phyloP scores from a whole-genome alignment of 2,113 vertebrate species.

The Sinocyclocheilus rhinocerous region DNA sequence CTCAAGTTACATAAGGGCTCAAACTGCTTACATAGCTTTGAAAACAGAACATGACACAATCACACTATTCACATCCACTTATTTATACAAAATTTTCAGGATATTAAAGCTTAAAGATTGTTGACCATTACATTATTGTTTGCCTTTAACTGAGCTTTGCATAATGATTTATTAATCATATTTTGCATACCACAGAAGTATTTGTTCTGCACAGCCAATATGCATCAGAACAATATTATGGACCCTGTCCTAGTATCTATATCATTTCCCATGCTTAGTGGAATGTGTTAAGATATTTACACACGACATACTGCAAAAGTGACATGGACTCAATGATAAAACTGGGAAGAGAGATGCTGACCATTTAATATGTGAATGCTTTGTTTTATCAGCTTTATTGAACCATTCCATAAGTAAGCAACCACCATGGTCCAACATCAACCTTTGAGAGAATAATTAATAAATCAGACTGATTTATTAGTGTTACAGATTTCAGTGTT shows the following conservation, averaged over 20 bases:
- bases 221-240: neutral
- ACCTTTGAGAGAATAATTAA: neutral
- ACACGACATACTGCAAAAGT: no score
- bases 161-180: neutral
- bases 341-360: neutral
- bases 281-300: neutral
- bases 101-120: neutral
- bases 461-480: neutral
- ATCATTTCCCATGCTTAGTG: neutral
- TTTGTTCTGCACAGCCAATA: neutral
- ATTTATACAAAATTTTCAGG: neutral
- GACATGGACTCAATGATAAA: neutral
- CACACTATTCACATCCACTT: no score
- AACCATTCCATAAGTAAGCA: neutral
- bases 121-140: neutral
- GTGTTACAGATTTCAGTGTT: neutral
- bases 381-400: constrained; percentile 3
- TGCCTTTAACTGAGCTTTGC: neutral
- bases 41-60: neutral
- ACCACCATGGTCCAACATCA: neutral
- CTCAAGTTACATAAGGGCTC: neutral
- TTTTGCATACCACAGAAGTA: neutral
- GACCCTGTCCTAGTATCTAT: neutral
- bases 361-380: neutral
- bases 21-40: neutral